phyloP scores from a whole-genome alignment of 1,140 invertebrate genomes.

The Lysiphlebus fabarum region DNA sequence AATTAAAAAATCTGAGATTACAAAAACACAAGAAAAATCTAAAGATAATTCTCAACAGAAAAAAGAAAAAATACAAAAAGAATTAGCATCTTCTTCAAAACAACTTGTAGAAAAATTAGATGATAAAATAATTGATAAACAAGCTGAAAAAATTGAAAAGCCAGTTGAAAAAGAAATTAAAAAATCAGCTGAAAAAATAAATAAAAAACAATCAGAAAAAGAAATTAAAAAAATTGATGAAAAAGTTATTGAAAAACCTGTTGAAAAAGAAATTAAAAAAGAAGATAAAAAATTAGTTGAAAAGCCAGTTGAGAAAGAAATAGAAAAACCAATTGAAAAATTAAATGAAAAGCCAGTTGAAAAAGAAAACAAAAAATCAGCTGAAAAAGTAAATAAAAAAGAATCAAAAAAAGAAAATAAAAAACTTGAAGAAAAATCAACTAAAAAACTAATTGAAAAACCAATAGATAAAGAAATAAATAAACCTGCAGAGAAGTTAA shows the following conservation, averaged over 20 bases:
- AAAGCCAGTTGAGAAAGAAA: constrained; percentile 12
- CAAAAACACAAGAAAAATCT: not conserved
- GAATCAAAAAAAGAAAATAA: constrained; percentile 16
- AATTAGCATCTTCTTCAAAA: not conserved
- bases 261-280: too few relatives aligned
- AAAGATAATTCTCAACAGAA: not conserved
- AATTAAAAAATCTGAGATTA: not conserved
- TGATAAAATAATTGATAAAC: constrained; percentile 7
- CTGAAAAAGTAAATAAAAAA: not conserved
- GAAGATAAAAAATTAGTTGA: not conserved
- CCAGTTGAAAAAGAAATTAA: not conserved
- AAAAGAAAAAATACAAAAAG: not conserved
- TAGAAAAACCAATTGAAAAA: constrained; percentile 10
- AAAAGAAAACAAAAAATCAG: constrained; percentile 16
- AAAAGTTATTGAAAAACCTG: too few relatives aligned
- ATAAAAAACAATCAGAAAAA: not conserved
- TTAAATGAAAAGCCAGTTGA: constrained; percentile 7
- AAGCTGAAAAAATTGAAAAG: constrained; percentile 5
- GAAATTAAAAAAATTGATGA: too few relatives aligned
- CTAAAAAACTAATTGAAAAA: constrained; percentile 4
- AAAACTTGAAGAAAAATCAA: constrained; percentile 9
- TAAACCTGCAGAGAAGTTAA: constrained; percentile 16
- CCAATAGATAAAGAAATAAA: constrained; percentile 11
- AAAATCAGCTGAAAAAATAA: constrained; percentile 5
- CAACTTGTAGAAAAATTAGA: too few relatives aligned